Evolutionary conservation across 2,113 vertebrate genomes (phyloP).

Genomic region (Gobio gobio): DNA sequence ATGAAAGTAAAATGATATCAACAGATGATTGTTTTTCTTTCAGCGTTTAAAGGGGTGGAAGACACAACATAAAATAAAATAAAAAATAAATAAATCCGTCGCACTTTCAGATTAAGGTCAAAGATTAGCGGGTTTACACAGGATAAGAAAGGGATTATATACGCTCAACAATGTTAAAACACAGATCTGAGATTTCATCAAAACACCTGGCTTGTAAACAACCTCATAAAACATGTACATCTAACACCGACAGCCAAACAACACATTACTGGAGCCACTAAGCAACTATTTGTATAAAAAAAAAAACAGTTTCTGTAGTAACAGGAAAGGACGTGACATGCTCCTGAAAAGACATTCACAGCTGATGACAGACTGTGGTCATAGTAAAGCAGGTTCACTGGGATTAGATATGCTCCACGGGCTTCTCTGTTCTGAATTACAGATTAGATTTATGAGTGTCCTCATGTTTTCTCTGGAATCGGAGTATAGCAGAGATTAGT

Average conservation of each 20-base stretch:
- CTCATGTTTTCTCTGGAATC: slow-evolving; percentile 4
- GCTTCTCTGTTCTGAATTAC: slow-evolving; percentile 67
- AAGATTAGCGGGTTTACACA: slow-evolving; percentile 77
- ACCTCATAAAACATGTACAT: slow-evolving; percentile 55
- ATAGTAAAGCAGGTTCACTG: slow-evolving; percentile 75
- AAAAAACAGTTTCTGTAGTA: not conserved
- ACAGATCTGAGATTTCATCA: slow-evolving; percentile 70
- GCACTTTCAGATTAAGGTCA: slow-evolving; percentile 80
- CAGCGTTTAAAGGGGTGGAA: not conserved
- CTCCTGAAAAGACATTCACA: slow-evolving; percentile 29
- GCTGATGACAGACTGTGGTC: slow-evolving; percentile 36
- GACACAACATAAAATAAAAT: slow-evolving; percentile 54
- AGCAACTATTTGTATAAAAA: not conserved
- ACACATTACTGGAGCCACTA: not conserved
- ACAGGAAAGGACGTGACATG: not conserved
- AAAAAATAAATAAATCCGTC: slow-evolving; percentile 56
- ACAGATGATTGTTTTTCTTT: not conserved
- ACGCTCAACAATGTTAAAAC: slow-evolving; percentile 78
- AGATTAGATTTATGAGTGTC: slow-evolving; percentile 35
- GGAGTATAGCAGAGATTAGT: not conserved
- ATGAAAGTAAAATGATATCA: not conserved
- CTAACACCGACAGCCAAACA: slow-evolving; percentile 3
- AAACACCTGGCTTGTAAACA: slow-evolving; percentile 65
- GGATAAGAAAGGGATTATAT: slow-evolving; percentile 80
- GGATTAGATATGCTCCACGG: slow-evolving; percentile 77